Conservation (phyloP, 2,888 invertebrate genomes). For the Melieria omissa region DNA sequence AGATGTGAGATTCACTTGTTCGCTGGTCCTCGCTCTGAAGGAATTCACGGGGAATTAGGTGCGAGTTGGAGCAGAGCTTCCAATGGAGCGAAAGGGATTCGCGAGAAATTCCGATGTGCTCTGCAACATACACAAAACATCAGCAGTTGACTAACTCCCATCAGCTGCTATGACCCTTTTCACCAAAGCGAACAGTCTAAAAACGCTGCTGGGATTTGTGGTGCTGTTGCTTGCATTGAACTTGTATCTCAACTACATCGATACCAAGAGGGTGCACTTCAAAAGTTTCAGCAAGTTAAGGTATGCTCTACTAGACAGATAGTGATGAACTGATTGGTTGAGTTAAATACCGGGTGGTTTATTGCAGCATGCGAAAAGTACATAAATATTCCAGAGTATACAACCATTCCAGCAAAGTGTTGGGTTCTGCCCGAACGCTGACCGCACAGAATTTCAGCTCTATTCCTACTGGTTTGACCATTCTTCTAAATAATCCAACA, state of each 20-base stretch:
- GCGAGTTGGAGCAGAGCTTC: background rate
- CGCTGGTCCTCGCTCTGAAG: no score
- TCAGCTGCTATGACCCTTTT: conserved; percentile 39
- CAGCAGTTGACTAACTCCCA: conserved; percentile 42
- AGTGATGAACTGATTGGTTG: background rate
- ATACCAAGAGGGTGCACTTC: conserved; percentile 53
- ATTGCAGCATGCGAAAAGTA: conserved; percentile 52
- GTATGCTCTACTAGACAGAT: conserved; percentile 43
- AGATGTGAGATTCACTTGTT: no score
- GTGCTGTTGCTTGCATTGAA: conserved; percentile 56
- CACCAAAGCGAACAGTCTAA: conserved; percentile 55
- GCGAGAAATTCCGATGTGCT: conserved; percentile 7
- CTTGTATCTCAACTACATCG: conserved; percentile 60
- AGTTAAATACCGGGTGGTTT: background rate
- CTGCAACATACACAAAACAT: conserved; percentile 12
- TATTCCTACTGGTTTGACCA: no score
- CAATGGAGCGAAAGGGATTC: conserved; percentile 8
- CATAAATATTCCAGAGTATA: conserved; percentile 54
- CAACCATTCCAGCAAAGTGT: conserved; percentile 40
- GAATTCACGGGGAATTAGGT: no score
- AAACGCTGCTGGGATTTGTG: conserved; percentile 46
- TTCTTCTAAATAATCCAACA: no score
- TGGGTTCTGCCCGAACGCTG: conserved; percentile 67
- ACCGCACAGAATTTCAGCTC: no score
- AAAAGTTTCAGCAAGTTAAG: conserved; percentile 60